Evolutionary conservation across 2,888 invertebrate genomes (phyloP).

Genomic region (Drosophila meridiana): DNA sequence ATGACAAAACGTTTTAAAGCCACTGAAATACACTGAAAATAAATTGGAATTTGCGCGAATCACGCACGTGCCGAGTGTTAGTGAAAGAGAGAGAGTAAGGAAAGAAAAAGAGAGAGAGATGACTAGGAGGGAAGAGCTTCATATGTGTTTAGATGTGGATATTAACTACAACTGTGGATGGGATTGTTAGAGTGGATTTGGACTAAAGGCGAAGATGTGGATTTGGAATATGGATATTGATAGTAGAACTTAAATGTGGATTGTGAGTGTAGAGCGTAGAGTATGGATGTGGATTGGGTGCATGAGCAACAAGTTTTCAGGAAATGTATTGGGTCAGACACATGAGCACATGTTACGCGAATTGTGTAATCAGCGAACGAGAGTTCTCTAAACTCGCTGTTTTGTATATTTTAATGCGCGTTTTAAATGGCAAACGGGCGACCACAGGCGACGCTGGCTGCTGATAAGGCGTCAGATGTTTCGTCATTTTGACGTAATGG

Average conservation of each 20-base stretch:
- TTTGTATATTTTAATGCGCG: constrained; percentile 35
- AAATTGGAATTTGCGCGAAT: constrained; percentile 35
- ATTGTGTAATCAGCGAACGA: constrained; percentile 6
- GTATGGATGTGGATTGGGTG: not conserved
- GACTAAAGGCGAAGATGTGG: not conserved
- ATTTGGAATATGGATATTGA: not conserved
- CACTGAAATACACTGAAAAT: constrained; percentile 39
- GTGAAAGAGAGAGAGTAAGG: constrained; percentile 15
- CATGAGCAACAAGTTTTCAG: constrained; percentile 61
- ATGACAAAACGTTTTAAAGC: constrained; percentile 30
- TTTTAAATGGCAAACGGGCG: constrained; percentile 56
- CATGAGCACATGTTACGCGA: constrained; percentile 27
- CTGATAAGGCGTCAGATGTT: constrained; percentile 55
- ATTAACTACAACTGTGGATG: not conserved
- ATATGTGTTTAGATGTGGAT: not conserved
- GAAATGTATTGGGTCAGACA: constrained; percentile 63
- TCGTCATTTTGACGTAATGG: constrained; percentile 60
- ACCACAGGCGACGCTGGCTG: constrained; percentile 18
- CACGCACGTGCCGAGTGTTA: constrained; percentile 63
- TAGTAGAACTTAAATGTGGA: not conserved
- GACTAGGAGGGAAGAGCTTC: not conserved
- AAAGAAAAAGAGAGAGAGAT: not conserved
- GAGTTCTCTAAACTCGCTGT: not conserved
- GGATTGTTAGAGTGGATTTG: not conserved
- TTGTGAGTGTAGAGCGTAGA: too few relatives aligned